Percentiles rank a stretch among this genome's conserved stretches.
These are phyloP conservation scores for Cherax destructor DNA, from an alignment of 1,140 invertebrate genomes.

Conservation along the genomic window DNA sequence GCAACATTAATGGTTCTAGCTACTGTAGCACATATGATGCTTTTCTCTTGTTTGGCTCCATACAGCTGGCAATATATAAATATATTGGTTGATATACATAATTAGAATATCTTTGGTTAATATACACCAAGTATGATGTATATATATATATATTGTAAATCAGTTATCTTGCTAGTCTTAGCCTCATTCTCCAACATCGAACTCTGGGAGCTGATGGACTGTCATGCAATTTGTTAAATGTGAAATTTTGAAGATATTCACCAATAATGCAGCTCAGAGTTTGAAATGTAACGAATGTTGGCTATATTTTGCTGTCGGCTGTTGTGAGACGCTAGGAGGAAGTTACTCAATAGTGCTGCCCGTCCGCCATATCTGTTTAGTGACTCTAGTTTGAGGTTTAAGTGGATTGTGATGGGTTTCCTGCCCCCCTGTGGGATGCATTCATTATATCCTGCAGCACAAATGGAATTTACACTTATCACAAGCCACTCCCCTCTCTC, in stretches of 20 bases:
- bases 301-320: slow-evolving; percentile 34
- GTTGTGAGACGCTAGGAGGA: slow-evolving; percentile 36
- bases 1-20: slow-evolving; percentile 51
- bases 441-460: slow-evolving; percentile 13
- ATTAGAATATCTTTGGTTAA: neutral
- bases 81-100: neutral
- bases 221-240: neutral
- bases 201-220: neutral
- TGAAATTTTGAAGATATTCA: neutral
- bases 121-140: neutral
- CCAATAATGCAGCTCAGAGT: neutral
- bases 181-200: neutral
- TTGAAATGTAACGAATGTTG: slow-evolving; percentile 11
- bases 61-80: slow-evolving; percentile 14
- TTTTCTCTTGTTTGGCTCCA: slow-evolving; percentile 36
- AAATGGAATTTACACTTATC: slow-evolving; percentile 12
- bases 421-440: slow-evolving; percentile 4
- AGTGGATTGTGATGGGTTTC: slow-evolving; percentile 10
- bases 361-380: slow-evolving; percentile 47
- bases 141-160: neutral
- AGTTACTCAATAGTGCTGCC: slow-evolving; percentile 39
- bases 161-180: neutral
- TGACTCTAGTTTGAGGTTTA: slow-evolving; percentile 28
- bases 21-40: slow-evolving; percentile 36
- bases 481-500: slow-evolving; percentile 11